Conservation (phyloP, 2,888 invertebrate genomes). For the Thereva nobilitata region DNA sequence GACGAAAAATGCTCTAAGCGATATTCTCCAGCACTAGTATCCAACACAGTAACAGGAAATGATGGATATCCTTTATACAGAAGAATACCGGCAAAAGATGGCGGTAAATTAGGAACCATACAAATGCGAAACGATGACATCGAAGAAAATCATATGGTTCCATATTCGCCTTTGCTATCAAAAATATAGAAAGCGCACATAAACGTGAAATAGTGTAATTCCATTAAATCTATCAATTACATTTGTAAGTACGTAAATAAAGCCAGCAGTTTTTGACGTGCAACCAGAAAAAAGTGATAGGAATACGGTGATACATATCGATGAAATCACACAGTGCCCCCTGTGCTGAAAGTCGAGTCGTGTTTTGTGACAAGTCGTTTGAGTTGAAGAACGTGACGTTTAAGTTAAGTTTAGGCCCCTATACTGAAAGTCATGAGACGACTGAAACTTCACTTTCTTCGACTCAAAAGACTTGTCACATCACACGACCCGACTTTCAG, state of each 20-base stretch:
- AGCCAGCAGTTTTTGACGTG: slow-evolving; percentile 11
- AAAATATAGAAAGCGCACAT: slow-evolving; percentile 49
- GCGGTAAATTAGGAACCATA: slow-evolving; percentile 25
- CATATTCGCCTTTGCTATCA: slow-evolving; percentile 49
- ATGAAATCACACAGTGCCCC: slow-evolving; percentile 21
- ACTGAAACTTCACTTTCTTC: too few relatives aligned
- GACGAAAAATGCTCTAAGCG: neutral
- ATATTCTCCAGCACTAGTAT: neutral
- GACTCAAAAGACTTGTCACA: too few relatives aligned
- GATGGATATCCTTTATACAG: slow-evolving; percentile 35
- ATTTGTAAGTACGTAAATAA: slow-evolving; percentile 28
- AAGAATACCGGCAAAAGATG: too few relatives aligned
- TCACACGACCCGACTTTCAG: too few relatives aligned
- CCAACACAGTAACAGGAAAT: neutral
- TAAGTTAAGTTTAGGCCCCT: too few relatives aligned
- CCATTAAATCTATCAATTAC: slow-evolving; percentile 32
- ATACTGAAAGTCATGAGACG: too few relatives aligned
- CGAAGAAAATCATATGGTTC: slow-evolving; percentile 51
- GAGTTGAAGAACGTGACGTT: too few relatives aligned
- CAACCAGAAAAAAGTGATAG: too few relatives aligned
- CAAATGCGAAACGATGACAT: slow-evolving; percentile 32
- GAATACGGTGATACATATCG: slow-evolving; percentile 11
- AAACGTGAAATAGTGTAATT: slow-evolving; percentile 54
- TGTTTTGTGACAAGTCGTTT: too few relatives aligned
- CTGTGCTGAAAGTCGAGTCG: too few relatives aligned